Conservation (phyloP, 2,113 vertebrate species). For the Lophotis ruficrista region DNA sequence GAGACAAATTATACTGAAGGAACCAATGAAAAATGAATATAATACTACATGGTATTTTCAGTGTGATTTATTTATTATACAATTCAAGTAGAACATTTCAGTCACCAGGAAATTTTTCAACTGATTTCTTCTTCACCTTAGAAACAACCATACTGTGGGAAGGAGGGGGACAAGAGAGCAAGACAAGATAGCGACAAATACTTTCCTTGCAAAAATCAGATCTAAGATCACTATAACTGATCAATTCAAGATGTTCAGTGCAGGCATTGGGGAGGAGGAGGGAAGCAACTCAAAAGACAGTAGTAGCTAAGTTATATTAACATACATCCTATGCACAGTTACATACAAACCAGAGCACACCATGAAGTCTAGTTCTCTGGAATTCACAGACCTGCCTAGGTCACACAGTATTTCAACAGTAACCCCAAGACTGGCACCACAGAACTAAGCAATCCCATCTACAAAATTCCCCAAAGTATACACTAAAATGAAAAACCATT, state of each 20-base stretch:
- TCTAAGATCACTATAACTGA: not conserved
- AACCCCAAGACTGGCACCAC: not conserved
- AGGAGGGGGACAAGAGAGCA: not conserved
- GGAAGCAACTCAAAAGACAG: not conserved
- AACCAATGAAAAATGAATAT: not conserved
- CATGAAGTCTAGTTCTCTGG: fast-evolving
- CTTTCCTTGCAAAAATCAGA: not conserved
- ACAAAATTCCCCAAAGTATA: not conserved
- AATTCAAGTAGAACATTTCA: not conserved
- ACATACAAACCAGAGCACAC: not conserved
- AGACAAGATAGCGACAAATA: not conserved
- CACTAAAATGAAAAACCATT: not conserved
- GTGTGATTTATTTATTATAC: not conserved
- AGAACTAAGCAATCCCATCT: not conserved
- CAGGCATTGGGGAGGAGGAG: not conserved
- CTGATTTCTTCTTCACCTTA: not conserved
- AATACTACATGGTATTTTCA: not conserved
- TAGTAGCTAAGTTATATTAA: not conserved
- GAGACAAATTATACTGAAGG: not conserved
- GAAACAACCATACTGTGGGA: not conserved
- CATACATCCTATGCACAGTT: not conserved
- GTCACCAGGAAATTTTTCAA: not conserved
- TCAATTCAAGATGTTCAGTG: not conserved
- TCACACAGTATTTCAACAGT: not conserved
- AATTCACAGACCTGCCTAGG: not conserved